Percentiles rank a stretch among this genome's conserved stretches.
Evolutionary conservation across 2,113 vertebrate species (phyloP).

Genomic region (Tylochromis polylepis): DNA sequence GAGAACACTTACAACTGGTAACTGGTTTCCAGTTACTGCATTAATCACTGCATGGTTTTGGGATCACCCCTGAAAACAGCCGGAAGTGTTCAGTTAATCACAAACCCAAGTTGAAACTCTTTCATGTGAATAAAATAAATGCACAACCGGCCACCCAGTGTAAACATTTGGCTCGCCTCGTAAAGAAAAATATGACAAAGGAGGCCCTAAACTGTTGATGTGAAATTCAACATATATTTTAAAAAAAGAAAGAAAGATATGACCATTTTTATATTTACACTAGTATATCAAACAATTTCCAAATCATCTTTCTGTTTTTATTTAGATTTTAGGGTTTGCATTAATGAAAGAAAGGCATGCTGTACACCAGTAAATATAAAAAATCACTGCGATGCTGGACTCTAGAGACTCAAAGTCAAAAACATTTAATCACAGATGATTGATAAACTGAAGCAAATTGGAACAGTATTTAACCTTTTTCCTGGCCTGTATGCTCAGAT

Average conservation of each 20-base stretch:
- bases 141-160: too few relatives aligned
- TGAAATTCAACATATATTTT: neutral
- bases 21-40: too few relatives aligned
- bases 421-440: neutral
- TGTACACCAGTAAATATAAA: neutral
- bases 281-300: neutral
- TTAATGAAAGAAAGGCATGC: neutral
- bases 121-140: neutral
- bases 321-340: neutral
- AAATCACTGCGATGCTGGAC: neutral
- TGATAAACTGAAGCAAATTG: neutral
- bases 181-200: neutral
- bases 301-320: neutral
- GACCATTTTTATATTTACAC: neutral
- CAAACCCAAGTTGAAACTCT: accelerated
- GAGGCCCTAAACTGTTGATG: neutral
- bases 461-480: neutral
- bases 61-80: neutral
- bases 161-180: neutral
- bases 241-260: neutral
- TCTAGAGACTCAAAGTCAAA: neutral
- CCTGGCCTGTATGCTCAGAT: neutral
- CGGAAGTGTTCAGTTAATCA: neutral
- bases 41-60: neutral
- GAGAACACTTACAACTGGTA: neutral